Evolutionary conservation across 2,888 invertebrate genomes (phyloP).

Genomic region (Cremastinae sp.): DNA sequence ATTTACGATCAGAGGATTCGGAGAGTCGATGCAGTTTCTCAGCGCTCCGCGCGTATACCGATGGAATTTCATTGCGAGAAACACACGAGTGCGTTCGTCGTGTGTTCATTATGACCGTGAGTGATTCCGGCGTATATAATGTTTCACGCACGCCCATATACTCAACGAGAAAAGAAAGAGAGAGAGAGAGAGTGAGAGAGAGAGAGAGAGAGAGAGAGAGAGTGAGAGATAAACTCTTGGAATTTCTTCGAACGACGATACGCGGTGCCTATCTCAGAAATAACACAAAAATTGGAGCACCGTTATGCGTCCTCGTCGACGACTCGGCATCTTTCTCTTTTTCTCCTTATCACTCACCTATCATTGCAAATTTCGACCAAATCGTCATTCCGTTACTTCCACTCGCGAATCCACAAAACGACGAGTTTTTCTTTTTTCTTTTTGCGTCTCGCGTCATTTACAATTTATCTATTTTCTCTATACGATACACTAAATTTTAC

Average conservation of each 20-base stretch:
- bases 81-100: constrained; percentile 39
- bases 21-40: constrained; percentile 35
- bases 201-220: no score
- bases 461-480: no score
- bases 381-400: no score
- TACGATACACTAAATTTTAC: no score
- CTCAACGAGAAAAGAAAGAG: background rate
- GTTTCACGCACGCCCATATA: constrained; percentile 21
- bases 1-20: no score
- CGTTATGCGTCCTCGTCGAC: constrained; percentile 48
- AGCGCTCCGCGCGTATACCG: constrained; percentile 30
- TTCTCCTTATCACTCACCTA: background rate
- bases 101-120: constrained; percentile 40
- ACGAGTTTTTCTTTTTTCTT: no score
- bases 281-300: constrained; percentile 61
- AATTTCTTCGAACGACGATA: constrained; percentile 55
- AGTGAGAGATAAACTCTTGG: background rate
- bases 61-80: constrained; percentile 55
- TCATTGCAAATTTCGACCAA: no score
- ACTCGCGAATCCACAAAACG: background rate
- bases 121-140: constrained; percentile 48
- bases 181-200: no score
- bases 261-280: constrained; percentile 32
- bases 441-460: no score
- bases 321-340: constrained; percentile 42